Base-by-base conservation (phyloP, 2,888 invertebrate species). In the Pilophorus perplexus region DNA sequence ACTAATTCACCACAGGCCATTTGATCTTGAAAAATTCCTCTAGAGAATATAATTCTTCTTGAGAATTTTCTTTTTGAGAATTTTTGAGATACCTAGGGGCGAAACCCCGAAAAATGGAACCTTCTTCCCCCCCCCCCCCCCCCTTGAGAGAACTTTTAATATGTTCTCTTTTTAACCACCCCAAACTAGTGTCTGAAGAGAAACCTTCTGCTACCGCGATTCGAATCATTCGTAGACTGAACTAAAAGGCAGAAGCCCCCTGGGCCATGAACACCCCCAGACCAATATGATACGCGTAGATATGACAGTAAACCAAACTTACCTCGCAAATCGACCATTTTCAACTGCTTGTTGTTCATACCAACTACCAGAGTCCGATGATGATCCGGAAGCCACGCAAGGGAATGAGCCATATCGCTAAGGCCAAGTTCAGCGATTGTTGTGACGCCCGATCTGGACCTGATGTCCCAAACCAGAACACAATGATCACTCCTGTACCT, bases 261-360 rank as follows among this genome's bases (percentile, higher is more conserved):
- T 38, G 38, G n/a, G n/a, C n/a, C n/a, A n/a, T n/a, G n/a, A n/a
- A n/a, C n/a, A n/a, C n/a, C n/a, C n/a, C n/a, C n/a, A n/a, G n/a
- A n/a, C n/a, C n/a, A n/a, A n/a, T n/a, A n/a, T n/a, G n/a, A n/a
- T n/a, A n/a, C n/a, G n/a, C n/a, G n/a, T n/a, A n/a, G n/a, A n/a
- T n/a, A n/a, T n/a, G n/a, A n/a, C n/a, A n/a, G n/a, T n/a, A 6
- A 6, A 55, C 2, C 2, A 25, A 10, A 25, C 60, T 27, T 12
- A 92, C 94, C 93, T 83, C 95, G 81, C 3, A 94, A 82, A 78
- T 96, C 96, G 75, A 90, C 89, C 33, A 96, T 82, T 78, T 91
- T 90, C 44, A 97, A 85, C 73, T 87, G 85, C 74, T 94, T 94
- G 73, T 87, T 84, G 78, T 92, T 94, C 83, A 93, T 89, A 50